Evolutionary conservation across 2,113 vertebrate species (phyloP).

Genomic region (Oreochromis aureus): DNA sequence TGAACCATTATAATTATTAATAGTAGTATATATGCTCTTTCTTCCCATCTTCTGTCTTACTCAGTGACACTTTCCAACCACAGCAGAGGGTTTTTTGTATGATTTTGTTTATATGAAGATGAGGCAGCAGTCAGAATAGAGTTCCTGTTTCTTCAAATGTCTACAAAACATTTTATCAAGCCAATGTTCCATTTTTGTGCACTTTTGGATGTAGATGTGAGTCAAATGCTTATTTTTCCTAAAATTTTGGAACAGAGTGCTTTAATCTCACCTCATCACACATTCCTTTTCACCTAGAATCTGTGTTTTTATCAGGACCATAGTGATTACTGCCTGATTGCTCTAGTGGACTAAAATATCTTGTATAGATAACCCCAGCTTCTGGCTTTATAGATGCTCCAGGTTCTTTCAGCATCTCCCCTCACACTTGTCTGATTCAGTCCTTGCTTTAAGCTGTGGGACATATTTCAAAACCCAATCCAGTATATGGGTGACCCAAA

Average conservation of each 20-base stretch:
- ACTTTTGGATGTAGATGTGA: neutral
- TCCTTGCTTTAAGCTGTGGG: neutral
- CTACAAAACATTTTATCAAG: neutral
- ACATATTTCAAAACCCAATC: neutral
- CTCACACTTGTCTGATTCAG: neutral
- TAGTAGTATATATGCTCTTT: neutral
- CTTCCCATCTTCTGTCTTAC: neutral
- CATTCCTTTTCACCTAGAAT: neutral
- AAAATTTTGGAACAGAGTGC: neutral
- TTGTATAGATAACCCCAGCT: neutral
- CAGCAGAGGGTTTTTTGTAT: neutral
- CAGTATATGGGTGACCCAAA: neutral
- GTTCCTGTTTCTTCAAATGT: neutral
- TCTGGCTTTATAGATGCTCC: neutral
- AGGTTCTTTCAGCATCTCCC: neutral
- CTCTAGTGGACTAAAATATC: neutral
- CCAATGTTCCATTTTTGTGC: neutral
- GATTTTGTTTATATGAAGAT: neutral
- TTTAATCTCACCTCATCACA: neutral
- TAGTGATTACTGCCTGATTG: neutral
- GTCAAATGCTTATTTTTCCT: neutral
- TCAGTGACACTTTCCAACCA: neutral
- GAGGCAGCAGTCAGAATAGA: neutral
- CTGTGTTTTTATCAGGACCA: neutral
- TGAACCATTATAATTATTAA: neutral